Conservation (phyloP, 2,113 vertebrate genomes). For the Myrmecobius fasciatus region DNA sequence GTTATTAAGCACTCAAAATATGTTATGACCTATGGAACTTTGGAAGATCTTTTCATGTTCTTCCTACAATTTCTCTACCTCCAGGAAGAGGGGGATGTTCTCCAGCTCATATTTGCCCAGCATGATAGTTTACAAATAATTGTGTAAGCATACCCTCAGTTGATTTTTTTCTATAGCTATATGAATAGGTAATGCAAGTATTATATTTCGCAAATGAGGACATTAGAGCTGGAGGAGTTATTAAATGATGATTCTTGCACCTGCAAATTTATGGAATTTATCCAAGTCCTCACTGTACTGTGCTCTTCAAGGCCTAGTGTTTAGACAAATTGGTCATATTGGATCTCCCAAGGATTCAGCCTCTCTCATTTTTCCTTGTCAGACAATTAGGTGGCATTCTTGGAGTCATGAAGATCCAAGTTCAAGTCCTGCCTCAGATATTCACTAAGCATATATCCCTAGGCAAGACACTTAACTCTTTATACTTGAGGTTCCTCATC, state of each 20-base stretch:
- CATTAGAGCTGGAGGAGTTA: background rate
- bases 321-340: background rate
- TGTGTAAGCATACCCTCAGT: background rate
- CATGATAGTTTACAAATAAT: background rate
- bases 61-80: background rate
- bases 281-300: background rate
- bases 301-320: background rate
- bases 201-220: background rate
- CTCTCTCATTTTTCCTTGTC: background rate
- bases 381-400: background rate
- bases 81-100: background rate
- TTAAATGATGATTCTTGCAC: background rate
- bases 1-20: too few species aligned
- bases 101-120: background rate
- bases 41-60: too few species aligned
- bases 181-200: background rate
- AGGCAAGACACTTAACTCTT: background rate
- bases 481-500: background rate
- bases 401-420: background rate
- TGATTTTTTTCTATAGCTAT: background rate
- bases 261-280: background rate
- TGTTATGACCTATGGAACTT: too few species aligned
- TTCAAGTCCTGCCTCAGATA: background rate
- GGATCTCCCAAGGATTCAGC: too few species aligned
- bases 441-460: background rate